Evolutionary conservation across 2,888 invertebrate species (phyloP).

Genomic region (Cataglyphis cursor): DNA sequence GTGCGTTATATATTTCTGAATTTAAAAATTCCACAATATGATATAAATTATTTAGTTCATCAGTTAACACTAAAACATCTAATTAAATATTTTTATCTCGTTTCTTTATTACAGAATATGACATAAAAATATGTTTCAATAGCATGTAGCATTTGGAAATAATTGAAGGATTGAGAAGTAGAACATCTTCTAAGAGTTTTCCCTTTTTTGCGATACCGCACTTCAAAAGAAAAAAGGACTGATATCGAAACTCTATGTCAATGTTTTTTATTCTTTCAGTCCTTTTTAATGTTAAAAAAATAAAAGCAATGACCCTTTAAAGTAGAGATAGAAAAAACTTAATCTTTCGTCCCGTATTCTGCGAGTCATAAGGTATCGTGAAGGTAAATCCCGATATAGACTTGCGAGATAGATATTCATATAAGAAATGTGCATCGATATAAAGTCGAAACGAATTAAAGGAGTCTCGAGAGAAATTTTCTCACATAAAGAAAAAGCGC

Average conservation of each 20-base stretch:
- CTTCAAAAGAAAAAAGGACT: not conserved
- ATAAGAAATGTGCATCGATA: constrained; percentile 8
- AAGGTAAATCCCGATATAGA: constrained; percentile 17
- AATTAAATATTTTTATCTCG: not conserved
- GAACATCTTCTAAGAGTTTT: not conserved
- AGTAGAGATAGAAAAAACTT: constrained; percentile 20
- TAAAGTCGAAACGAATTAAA: not conserved
- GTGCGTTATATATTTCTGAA: not conserved
- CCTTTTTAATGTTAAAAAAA: not conserved
- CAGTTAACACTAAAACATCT: not conserved
- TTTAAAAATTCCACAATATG: not conserved
- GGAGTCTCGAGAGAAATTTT: not conserved
- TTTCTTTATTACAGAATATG: not conserved
- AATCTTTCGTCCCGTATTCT: not conserved
- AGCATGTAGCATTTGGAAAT: not conserved
- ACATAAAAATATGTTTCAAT: not conserved
- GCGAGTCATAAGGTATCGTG: constrained; percentile 14
- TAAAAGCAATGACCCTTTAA: not conserved
- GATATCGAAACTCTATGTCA: not conserved
- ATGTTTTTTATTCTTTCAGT: not conserved
- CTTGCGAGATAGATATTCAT: constrained; percentile 4
- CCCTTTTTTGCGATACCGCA: not conserved
- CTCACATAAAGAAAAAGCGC: not conserved
- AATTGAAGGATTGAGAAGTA: not conserved
- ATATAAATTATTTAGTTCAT: not conserved